Percentiles rank a stretch among this genome's conserved stretches.
Conservation (phyloP, 2,113 vertebrate genomes). For the Gymnogyps californianus region DNA sequence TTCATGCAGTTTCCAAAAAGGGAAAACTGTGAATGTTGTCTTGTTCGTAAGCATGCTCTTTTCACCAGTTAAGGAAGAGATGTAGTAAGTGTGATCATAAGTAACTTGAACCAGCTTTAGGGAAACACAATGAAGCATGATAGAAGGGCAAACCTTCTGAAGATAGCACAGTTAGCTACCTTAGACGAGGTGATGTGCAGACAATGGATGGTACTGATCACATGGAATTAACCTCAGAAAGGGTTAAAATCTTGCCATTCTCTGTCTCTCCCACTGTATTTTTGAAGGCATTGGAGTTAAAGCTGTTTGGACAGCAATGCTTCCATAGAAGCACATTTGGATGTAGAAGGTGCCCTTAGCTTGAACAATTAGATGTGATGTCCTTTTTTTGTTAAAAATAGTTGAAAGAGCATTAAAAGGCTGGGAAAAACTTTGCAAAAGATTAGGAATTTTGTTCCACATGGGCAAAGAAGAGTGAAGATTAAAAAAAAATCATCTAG, state of each 20-base stretch:
- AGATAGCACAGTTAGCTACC: neutral
- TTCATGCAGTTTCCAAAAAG: neutral
- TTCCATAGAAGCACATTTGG: neutral
- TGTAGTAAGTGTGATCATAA: fast-evolving
- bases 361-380: neutral
- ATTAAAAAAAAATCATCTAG: neutral
- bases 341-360: neutral
- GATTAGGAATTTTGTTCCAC: neutral
- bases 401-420: neutral
- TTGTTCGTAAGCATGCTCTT: fast-evolving
- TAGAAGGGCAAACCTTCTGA: neutral
- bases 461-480: neutral
- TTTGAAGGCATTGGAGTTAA: neutral
- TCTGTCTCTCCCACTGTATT: neutral
- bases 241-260: neutral
- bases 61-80: neutral
- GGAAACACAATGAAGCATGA: neutral
- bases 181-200: neutral
- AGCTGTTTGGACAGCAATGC: neutral
- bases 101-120: neutral
- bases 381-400: neutral
- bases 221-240: neutral
- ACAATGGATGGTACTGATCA: neutral
- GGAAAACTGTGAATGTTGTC: neutral
- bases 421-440: neutral